Conservation (phyloP, 2,113 vertebrate genomes). For the Camelus dromedarius region DNA sequence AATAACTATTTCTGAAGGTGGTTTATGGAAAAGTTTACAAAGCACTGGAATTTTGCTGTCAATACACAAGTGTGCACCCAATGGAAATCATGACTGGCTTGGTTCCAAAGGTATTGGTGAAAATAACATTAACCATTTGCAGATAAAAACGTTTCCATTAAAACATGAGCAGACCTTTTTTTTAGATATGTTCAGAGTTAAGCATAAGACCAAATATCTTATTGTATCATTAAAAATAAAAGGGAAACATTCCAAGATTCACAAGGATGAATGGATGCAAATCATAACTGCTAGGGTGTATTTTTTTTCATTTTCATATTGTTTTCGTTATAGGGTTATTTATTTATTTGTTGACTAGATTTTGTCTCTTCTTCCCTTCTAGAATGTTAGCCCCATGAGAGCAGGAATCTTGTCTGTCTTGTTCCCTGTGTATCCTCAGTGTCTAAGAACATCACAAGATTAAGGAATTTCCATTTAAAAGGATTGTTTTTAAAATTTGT, state of each 20-base stretch:
- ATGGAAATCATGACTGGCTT: conserved; percentile 28
- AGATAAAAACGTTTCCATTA: conserved; percentile 62
- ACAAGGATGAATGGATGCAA: not conserved
- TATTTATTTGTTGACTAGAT: not conserved
- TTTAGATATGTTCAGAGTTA: conserved; percentile 37
- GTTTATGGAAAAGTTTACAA: conserved; percentile 46
- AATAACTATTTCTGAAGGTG: conserved; percentile 7
- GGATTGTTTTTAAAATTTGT: not conserved
- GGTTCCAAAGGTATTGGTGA: not conserved
- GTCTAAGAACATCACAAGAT: not conserved
- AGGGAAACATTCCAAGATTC: conserved; percentile 36
- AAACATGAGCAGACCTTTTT: conserved; percentile 26
- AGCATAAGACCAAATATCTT: conserved; percentile 8
- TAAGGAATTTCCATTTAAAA: conserved; percentile 4
- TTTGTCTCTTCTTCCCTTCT: not conserved
- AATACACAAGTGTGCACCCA: not conserved
- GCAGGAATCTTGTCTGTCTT: not conserved
- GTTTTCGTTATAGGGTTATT: too few relatives aligned
- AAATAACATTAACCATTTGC: conserved; percentile 24
- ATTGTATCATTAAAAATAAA: conserved; percentile 45
- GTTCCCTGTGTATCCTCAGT: not conserved
- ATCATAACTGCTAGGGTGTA: not conserved
- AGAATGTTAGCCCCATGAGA: not conserved
- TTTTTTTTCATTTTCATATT: not conserved
- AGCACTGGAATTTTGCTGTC: conserved; percentile 26